Evolutionary conservation across 1,140 invertebrate species (phyloP).

Genomic region (Dysdera silvatica): DNA sequence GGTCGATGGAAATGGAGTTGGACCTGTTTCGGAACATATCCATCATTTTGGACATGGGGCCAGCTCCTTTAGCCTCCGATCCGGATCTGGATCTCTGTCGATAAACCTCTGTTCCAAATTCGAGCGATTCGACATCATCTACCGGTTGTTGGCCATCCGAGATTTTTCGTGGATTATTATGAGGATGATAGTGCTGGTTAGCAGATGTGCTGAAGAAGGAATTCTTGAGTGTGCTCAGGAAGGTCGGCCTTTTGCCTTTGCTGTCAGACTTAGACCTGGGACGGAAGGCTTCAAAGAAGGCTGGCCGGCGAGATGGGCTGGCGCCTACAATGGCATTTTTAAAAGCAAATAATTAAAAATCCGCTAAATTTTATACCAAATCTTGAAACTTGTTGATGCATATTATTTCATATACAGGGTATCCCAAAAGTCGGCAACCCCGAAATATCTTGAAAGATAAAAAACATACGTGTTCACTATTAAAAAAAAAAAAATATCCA

Average conservation of each 20-base stretch:
- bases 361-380: too few species aligned
- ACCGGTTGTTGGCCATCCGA: background rate
- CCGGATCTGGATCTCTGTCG: slow-evolving; percentile 50
- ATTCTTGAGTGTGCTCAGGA: slow-evolving; percentile 71
- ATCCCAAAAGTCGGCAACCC: too few species aligned
- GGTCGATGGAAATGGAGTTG: slow-evolving; percentile 50
- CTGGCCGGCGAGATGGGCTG: slow-evolving; percentile 54
- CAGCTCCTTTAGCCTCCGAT: slow-evolving; percentile 45
- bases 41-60: slow-evolving; percentile 62
- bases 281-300: slow-evolving; percentile 75
- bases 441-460: too few species aligned
- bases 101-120: slow-evolving; percentile 12
- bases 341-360: too few species aligned
- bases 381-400: too few species aligned
- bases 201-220: slow-evolving; percentile 47
- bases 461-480: too few species aligned
- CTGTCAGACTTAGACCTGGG: slow-evolving; percentile 71
- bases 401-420: too few species aligned
- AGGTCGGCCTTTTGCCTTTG: slow-evolving; percentile 54
- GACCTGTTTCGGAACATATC: slow-evolving; percentile 76
- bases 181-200: background rate
- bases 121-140: slow-evolving; percentile 8
- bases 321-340: too few species aligned
- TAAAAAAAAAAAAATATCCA: too few species aligned
- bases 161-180: background rate